Percentiles rank a stretch among this genome's conserved stretches.
Conservation (phyloP, 2,888 invertebrate species). For the Eugnorisma glareosa region DNA sequence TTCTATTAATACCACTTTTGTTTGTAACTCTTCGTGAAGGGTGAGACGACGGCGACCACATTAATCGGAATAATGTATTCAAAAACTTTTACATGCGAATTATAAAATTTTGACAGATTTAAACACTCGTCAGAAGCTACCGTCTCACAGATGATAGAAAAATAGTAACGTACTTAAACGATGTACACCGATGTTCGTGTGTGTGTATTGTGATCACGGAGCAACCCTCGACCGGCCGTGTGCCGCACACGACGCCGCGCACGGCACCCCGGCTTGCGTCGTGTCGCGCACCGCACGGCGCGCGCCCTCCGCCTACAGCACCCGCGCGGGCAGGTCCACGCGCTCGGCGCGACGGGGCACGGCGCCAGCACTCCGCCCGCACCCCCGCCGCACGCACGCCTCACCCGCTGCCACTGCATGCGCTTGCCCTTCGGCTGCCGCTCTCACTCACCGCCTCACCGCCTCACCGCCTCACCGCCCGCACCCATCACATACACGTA, state of each 20-base stretch:
- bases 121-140: conserved; percentile 55
- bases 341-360: conserved; percentile 64
- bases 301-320: conserved; percentile 60
- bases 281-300: conserved; percentile 71
- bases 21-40: conserved; percentile 56
- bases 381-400: conserved; percentile 22
- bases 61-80: conserved; percentile 42
- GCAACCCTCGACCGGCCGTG: conserved; percentile 71
- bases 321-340: conserved; percentile 61
- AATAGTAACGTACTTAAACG: conserved; percentile 70
- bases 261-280: conserved; percentile 73
- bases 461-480: conserved; percentile 11
- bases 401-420: conserved; percentile 48
- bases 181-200: conserved; percentile 65
- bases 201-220: conserved; percentile 76
- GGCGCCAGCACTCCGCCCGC: conserved; percentile 49
- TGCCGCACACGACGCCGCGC: conserved; percentile 69
- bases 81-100: conserved; percentile 32
- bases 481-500: conserved; percentile 48
- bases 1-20: conserved; percentile 46
- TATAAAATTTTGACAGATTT: conserved; percentile 51
- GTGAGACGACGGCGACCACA: conserved; percentile 57
- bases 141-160: conserved; percentile 77
- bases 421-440: conserved; percentile 24
- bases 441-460: conserved; percentile 8